Evolutionary conservation across 2,888 invertebrate genomes (phyloP).

Genomic region (Apantesis nais): DNA sequence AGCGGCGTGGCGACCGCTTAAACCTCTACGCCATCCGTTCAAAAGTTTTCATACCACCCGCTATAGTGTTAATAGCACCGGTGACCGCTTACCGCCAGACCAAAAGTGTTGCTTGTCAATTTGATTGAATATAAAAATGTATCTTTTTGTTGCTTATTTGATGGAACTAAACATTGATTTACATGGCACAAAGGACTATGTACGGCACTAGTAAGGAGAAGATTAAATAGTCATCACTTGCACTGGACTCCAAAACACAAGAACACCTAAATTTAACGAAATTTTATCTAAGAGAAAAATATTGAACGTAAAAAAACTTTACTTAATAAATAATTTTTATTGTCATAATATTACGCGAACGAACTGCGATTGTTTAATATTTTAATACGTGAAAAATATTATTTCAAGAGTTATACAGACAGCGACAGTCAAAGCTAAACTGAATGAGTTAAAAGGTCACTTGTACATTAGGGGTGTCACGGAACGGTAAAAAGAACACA

Average conservation of each 20-base stretch:
- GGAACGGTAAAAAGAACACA: background rate
- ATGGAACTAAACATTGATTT: background rate
- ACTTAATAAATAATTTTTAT: background rate
- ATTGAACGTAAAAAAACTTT: background rate
- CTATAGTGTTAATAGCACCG: background rate
- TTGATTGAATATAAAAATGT: background rate
- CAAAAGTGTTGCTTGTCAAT: background rate
- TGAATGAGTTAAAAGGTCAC: constrained; percentile 9
- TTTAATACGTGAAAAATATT: background rate
- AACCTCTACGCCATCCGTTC: too few relatives aligned
- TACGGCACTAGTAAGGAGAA: background rate
- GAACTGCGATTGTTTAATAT: background rate
- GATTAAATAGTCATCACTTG: background rate
- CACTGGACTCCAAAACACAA: background rate
- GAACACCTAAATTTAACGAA: background rate
- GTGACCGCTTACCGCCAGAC: background rate
- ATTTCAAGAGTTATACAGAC: background rate
- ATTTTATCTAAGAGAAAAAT: background rate
- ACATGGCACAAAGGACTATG: background rate
- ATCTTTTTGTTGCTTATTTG: background rate
- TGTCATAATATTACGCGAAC: background rate
- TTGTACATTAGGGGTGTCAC: constrained; percentile 4
- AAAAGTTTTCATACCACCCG: background rate
- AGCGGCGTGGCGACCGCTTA: too few relatives aligned
- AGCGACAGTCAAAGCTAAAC: constrained; percentile 4